phyloP scores from a whole-genome alignment of 2,888 invertebrate species.

The Cryptus viduatorius region DNA sequence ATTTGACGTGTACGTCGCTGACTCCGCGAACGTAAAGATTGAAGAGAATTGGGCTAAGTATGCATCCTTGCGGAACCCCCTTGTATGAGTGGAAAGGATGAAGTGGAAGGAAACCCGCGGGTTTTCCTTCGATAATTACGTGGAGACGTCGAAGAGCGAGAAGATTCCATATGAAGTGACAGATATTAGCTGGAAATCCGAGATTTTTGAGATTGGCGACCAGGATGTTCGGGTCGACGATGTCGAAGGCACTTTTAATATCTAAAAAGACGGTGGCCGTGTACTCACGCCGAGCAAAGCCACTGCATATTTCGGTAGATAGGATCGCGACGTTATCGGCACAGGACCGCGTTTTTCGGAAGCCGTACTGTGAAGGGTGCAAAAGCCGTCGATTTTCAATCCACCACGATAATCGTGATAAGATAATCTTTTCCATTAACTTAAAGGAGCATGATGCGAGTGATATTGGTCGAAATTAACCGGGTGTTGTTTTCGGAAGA shows the following conservation, averaged over 20 bases:
- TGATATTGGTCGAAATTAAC: slow-evolving; percentile 42
- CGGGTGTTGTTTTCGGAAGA: not conserved
- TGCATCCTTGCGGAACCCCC: slow-evolving; percentile 43
- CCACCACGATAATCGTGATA: slow-evolving; percentile 24
- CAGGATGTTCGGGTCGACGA: slow-evolving; percentile 28
- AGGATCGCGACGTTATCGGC: slow-evolving; percentile 41
- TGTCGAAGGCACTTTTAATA: slow-evolving; percentile 46
- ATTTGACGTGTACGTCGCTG: no score
- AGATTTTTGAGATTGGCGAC: slow-evolving; percentile 7
- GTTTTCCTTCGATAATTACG: not conserved
- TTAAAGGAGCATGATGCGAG: slow-evolving; percentile 32
- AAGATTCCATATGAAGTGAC: slow-evolving; percentile 39
- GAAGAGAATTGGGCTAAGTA: slow-evolving; percentile 35
- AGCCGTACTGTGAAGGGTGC: slow-evolving; percentile 30
- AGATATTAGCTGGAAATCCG: slow-evolving; percentile 8
- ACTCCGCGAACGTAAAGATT: not conserved
- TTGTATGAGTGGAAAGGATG: not conserved
- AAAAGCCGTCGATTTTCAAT: not conserved
- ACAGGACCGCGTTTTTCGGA: slow-evolving; percentile 40
- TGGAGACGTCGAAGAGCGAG: slow-evolving; percentile 10
- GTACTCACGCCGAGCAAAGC: not conserved
- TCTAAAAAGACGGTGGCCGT: slow-evolving; percentile 29
- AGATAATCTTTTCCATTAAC: slow-evolving; percentile 17
- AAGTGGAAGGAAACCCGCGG: no score
- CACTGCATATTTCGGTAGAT: slow-evolving; percentile 8